These are phyloP conservation scores for Thymelicus acteon DNA, from an alignment of 2,888 invertebrate genomes.

Conservation along the genomic window DNA sequence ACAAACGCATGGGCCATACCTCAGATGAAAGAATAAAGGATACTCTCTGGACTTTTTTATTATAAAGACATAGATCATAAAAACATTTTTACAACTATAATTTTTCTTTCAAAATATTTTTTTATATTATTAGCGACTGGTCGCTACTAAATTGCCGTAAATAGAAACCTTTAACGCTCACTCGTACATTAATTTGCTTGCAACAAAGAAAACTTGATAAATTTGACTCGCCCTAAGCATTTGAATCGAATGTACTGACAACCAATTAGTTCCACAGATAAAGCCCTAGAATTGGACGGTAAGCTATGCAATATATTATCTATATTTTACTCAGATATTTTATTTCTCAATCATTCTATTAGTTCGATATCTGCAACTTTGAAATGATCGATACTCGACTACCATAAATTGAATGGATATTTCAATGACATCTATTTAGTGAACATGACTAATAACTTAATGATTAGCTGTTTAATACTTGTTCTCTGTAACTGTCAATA, in stretches of 20 bases:
- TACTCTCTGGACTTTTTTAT: no score
- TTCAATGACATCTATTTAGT: no score
- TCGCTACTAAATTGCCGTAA: constrained; percentile 1
- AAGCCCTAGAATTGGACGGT: constrained; percentile 24
- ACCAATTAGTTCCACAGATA: constrained; percentile 36
- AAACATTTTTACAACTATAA: no score
- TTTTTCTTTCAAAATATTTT: not conserved
- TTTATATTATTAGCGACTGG: not conserved
- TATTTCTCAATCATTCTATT: constrained; percentile 27
- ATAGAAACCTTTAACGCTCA: constrained; percentile 10
- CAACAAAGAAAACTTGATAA: constrained; percentile 31
- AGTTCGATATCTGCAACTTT: constrained; percentile 6
- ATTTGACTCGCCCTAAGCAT: constrained; percentile 27
- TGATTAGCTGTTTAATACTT: no score
- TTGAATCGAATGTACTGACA: constrained; percentile 35
- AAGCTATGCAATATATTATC: constrained; percentile 3
- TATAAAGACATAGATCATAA: no score
- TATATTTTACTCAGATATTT: constrained; percentile 15
- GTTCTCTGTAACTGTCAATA: no score
- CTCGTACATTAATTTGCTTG: constrained; percentile 22
- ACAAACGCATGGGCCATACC: no score
- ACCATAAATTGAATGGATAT: no score
- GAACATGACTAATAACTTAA: no score
- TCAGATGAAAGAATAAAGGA: no score
- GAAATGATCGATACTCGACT: not conserved